These are phyloP conservation scores for Poecilia velifera DNA, from an alignment of 2,797 vertebrate genomes.

Conservation along the genomic window DNA sequence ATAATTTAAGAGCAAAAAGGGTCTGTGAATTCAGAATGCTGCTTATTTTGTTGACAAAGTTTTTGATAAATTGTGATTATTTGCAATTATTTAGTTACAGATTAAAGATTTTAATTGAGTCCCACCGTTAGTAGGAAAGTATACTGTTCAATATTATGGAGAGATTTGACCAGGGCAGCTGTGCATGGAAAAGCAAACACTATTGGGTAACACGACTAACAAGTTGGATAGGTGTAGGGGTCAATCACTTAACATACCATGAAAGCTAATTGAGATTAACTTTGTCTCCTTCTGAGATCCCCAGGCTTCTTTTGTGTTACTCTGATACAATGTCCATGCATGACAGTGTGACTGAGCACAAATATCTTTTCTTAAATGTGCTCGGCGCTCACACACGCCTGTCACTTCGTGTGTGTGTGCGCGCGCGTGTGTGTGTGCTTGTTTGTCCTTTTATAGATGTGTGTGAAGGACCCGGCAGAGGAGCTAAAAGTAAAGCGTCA, in stretches of 20 bases:
- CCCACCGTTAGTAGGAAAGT: no score
- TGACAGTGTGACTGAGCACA: slow-evolving; percentile 7
- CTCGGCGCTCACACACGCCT: slow-evolving; percentile 27
- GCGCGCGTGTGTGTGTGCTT: slow-evolving; percentile 42
- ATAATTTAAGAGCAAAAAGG: no score
- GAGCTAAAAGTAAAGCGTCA: slow-evolving; percentile 83
- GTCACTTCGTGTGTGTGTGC: slow-evolving; percentile 25
- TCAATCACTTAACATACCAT: neutral
- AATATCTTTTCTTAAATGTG: slow-evolving; percentile 37
- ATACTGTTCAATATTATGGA: neutral
- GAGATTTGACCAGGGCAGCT: neutral
- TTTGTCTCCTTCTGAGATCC: slow-evolving; percentile 5
- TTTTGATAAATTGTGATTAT: no score
- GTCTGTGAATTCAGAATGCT: no score
- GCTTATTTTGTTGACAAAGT: no score
- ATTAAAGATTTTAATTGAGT: no score
- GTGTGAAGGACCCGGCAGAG: slow-evolving; percentile 77
- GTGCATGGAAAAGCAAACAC: neutral
- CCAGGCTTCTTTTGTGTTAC: slow-evolving; percentile 15
- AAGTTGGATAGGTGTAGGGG: neutral
- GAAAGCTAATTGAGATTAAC: neutral
- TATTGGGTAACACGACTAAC: neutral
- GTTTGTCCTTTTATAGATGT: slow-evolving; percentile 78
- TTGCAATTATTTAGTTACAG: no score
- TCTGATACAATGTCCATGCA: neutral